Conservation (phyloP, 2,113 vertebrate species). For the Dromiciops gliroides region DNA sequence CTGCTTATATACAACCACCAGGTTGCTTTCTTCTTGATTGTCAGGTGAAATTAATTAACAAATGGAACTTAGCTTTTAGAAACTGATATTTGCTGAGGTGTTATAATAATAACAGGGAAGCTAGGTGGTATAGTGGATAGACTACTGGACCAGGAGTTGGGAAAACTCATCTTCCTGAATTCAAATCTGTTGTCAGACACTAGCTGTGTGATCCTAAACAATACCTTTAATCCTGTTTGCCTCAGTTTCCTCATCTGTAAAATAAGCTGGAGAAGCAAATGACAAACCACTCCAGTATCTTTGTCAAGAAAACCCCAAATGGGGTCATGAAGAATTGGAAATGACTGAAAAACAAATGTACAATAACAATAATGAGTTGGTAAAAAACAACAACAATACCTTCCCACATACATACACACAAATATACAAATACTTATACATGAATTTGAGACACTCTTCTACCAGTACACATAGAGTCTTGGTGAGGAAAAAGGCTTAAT, state of each 20-base stretch:
- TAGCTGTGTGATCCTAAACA: background rate
- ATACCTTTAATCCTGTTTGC: background rate
- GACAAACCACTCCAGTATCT: too few species aligned
- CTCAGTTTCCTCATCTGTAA: too few species aligned
- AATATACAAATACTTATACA: too few species aligned
- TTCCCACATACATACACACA: too few species aligned
- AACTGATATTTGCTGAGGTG: background rate
- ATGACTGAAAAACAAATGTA: too few species aligned
- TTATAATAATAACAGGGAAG: background rate
- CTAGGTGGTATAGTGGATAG: background rate
- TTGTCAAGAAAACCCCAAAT: too few species aligned
- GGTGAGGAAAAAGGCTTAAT: background rate
- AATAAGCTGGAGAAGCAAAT: too few species aligned
- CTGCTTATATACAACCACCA: background rate
- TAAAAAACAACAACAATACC: background rate
- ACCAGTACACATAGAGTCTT: background rate
- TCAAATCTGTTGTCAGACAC: background rate
- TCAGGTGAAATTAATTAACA: background rate
- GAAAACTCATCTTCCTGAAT: background rate
- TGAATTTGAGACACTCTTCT: too few species aligned
- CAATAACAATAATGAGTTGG: too few species aligned
- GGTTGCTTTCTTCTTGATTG: background rate
- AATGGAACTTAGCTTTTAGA: background rate
- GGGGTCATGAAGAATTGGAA: too few species aligned
- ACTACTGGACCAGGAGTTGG: background rate